A percentile compares a stretch with the other conserved stretches of the same genome.
Evolutionary conservation across 2,797 vertebrate species (phyloP).

Genomic region (Neostethus bicornis): DNA sequence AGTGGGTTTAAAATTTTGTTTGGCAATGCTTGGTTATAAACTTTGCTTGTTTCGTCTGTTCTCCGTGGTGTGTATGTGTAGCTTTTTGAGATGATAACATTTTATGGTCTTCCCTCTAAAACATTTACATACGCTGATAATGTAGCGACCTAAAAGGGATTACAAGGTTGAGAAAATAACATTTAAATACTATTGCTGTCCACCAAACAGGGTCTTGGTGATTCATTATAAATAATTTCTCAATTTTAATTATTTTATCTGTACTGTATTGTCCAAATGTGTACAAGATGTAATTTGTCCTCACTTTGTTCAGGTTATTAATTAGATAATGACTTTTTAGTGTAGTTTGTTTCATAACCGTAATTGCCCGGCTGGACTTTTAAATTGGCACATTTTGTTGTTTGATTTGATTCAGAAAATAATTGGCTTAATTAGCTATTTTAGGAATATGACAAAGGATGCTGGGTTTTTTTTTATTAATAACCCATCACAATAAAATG

Average conservation of each 20-base stretch:
- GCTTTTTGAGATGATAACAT: neutral
- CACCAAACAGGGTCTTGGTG: too few species aligned
- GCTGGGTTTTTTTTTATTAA: too few species aligned
- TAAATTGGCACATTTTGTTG: neutral
- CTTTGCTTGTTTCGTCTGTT: neutral
- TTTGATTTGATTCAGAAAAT: neutral
- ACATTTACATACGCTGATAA: neutral
- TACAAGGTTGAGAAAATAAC: neutral
- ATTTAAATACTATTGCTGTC: neutral
- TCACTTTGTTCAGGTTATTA: neutral
- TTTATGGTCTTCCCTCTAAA: neutral
- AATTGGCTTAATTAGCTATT: too few species aligned
- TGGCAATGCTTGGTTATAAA: neutral
- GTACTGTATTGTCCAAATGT: neutral
- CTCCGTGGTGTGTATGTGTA: too few species aligned
- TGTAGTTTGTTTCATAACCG: neutral
- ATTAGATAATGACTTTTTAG: neutral
- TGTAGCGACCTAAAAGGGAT: neutral
- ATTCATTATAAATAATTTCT: neutral
- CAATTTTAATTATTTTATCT: too few species aligned
- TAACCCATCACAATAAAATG: too few species aligned
- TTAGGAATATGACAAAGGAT: too few species aligned
- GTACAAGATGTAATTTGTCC: neutral
- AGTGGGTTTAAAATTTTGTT: constrained; percentile 11
- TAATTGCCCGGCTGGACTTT: neutral